A percentile compares a stretch with the other conserved stretches of the same genome.
These are phyloP conservation scores for Drosophila punjabiensis DNA, from an alignment of 1,140 invertebrate species.

Conservation along the genomic window DNA sequence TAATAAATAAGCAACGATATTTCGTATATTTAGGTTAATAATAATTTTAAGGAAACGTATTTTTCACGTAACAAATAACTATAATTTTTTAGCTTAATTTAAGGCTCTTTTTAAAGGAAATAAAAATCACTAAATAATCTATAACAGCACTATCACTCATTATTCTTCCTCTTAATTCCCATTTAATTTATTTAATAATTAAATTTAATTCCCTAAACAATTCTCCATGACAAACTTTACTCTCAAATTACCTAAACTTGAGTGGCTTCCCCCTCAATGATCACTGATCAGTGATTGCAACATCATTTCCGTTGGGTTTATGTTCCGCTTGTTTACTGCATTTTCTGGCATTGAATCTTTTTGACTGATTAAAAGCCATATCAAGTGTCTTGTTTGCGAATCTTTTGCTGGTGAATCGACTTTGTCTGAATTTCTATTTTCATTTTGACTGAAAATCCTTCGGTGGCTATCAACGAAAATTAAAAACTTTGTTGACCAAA, in stretches of 20 bases:
- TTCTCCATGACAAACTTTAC: neutral
- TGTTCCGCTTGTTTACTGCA: slow-evolving; percentile 18
- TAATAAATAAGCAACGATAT: too few relatives aligned
- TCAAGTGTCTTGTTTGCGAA: slow-evolving; percentile 42
- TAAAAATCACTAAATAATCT: neutral
- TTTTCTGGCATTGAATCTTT: slow-evolving; percentile 20
- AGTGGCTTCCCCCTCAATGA: slow-evolving; percentile 26
- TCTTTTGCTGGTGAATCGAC: slow-evolving; percentile 8
- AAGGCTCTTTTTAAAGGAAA: neutral
- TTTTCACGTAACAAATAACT: neutral
- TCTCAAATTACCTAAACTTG: slow-evolving; percentile 9
- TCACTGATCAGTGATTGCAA: slow-evolving; percentile 49
- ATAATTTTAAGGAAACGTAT: too few relatives aligned
- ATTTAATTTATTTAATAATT: neutral
- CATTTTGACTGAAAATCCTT: neutral
- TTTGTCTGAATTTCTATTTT: slow-evolving; percentile 34
- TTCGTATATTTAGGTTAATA: too few relatives aligned
- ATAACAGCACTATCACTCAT: too few relatives aligned
- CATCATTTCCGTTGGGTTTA: slow-evolving; percentile 41
- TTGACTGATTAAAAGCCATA: slow-evolving; percentile 11
- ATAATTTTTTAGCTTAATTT: neutral
- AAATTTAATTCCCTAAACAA: too few relatives aligned
- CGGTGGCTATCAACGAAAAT: slow-evolving; percentile 26
- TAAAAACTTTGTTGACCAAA: slow-evolving; percentile 47
- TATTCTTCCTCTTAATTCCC: neutral